phyloP scores from a whole-genome alignment of 2,113 vertebrate species.

The Halcyon senegalensis region DNA sequence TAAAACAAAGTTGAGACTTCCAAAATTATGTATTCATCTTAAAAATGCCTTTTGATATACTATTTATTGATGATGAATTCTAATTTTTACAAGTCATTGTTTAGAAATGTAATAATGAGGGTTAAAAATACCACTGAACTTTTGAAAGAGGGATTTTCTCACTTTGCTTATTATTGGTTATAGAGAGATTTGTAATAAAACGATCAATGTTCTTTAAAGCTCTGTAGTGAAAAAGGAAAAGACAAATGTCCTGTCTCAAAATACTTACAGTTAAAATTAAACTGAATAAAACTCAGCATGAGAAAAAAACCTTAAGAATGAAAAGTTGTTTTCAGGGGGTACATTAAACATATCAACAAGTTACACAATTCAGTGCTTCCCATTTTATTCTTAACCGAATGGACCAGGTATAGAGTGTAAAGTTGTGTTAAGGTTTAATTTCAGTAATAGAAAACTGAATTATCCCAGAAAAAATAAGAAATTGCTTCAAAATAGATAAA shows the following conservation, averaged over 20 bases:
- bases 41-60: background rate
- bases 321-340: background rate
- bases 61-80: background rate
- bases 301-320: background rate
- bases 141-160: background rate
- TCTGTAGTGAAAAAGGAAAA: background rate
- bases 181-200: background rate
- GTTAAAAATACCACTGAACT: background rate
- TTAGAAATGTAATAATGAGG: background rate
- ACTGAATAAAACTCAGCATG: background rate
- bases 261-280: background rate
- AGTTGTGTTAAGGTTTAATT: background rate
- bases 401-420: background rate
- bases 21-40: background rate
- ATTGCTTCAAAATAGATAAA: background rate
- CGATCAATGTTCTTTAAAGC: background rate
- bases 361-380: background rate
- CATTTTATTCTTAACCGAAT: background rate
- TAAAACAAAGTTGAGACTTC: background rate
- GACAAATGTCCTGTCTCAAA: background rate
- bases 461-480: background rate
- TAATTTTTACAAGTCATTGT: background rate
- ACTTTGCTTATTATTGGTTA: background rate
- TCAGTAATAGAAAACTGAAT: background rate
- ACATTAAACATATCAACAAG: background rate